phyloP scores from a whole-genome alignment of 2,797 vertebrate species.

The Rhyacichthys aspro region DNA sequence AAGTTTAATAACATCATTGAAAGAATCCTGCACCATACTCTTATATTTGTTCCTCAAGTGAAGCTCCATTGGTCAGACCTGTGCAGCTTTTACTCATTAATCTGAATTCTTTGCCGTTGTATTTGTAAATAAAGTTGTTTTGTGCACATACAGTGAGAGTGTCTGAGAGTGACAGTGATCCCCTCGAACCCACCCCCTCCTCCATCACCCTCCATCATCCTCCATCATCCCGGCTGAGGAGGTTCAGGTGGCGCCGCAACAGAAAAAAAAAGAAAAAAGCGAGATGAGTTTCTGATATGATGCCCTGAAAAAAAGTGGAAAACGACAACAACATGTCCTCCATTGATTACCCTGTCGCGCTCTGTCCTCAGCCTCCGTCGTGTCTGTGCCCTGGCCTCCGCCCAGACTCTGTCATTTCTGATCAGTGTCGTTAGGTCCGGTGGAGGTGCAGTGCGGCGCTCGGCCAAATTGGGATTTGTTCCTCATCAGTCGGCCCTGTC shows the following conservation, averaged over 20 bases:
- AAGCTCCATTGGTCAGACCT: too few species aligned
- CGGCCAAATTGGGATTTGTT: slow-evolving; percentile 65
- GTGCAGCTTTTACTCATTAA: too few species aligned
- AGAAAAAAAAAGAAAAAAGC: too few species aligned
- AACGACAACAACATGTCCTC: slow-evolving; percentile 32
- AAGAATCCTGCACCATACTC: too few species aligned
- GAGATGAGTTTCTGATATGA: slow-evolving; percentile 32
- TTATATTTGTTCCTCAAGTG: too few species aligned
- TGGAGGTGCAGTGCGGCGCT: neutral
- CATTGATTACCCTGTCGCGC: slow-evolving; percentile 37
- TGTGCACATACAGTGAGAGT: slow-evolving; percentile 42
- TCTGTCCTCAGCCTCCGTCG: too few species aligned
- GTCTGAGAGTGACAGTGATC: slow-evolving; percentile 28
- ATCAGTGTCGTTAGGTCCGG: slow-evolving; percentile 46
- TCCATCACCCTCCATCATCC: slow-evolving; percentile 42
- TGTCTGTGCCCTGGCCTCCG: slow-evolving; percentile 27
- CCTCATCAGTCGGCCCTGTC: slow-evolving; percentile 47
- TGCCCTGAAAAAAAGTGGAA: slow-evolving; percentile 25
- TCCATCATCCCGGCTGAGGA: slow-evolving; percentile 42
- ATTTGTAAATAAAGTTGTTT: too few species aligned
- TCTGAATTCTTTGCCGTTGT: too few species aligned
- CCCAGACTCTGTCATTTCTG: slow-evolving; percentile 55
- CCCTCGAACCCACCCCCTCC: slow-evolving; percentile 32
- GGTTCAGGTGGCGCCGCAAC: slow-evolving; percentile 48
- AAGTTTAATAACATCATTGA: too few species aligned